These are phyloP conservation scores for Coregonus clupeaformis DNA, from an alignment of 2,113 vertebrate genomes.

Conservation along the genomic window DNA sequence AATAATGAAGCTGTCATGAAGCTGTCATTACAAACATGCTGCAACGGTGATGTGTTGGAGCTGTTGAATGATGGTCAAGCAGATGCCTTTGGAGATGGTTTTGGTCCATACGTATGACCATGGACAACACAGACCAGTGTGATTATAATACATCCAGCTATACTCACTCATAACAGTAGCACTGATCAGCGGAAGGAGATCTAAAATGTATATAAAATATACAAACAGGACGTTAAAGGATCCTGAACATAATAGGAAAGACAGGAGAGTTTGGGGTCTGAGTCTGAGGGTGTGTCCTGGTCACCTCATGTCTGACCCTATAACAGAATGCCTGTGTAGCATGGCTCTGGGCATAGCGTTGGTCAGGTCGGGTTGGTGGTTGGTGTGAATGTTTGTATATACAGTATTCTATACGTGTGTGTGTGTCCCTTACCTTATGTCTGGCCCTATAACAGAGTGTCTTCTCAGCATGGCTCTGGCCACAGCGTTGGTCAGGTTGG, in stretches of 20 bases:
- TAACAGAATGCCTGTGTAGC: background rate
- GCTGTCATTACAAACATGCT: background rate
- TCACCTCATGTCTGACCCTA: background rate
- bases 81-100: background rate
- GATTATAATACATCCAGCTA: slow-evolving; percentile 30
- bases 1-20: too few relatives aligned
- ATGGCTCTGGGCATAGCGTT: background rate
- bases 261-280: background rate
- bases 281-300: too few relatives aligned
- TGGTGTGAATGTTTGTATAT: too few relatives aligned
- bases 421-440: slow-evolving; percentile 83
- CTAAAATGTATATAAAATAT: slow-evolving; percentile 64
- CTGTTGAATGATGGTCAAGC: too few relatives aligned
- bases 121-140: background rate
- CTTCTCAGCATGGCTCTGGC: slow-evolving; percentile 91
- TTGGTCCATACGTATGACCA: slow-evolving; percentile 18
- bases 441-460: slow-evolving; percentile 89
- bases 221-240: background rate
- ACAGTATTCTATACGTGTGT: background rate
- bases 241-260: background rate
- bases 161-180: slow-evolving; percentile 82
- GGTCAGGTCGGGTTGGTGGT: background rate
- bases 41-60: background rate
- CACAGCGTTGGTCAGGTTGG: slow-evolving; percentile 83
- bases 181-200: slow-evolving; percentile 77